Percentiles rank a stretch among this genome's conserved stretches.
Evolutionary conservation across 2,888 invertebrate species (phyloP).

Genomic region (Latrodectus elegans): DNA sequence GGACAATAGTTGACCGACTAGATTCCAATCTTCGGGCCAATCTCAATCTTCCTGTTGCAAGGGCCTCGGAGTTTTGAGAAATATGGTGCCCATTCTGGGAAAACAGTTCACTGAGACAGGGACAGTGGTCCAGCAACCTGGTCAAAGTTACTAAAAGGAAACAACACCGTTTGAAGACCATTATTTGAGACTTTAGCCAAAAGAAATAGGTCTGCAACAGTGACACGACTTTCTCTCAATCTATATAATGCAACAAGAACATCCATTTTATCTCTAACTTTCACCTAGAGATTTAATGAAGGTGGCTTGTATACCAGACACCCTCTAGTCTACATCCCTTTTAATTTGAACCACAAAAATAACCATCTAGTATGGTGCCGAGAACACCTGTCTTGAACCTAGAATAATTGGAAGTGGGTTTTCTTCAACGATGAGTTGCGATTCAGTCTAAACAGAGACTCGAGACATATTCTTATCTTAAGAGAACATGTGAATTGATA

Average conservation of each 20-base stretch:
- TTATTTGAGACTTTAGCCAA: neutral
- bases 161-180: constrained; percentile 1
- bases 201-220: neutral
- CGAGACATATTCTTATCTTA: neutral
- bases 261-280: neutral
- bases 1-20: neutral
- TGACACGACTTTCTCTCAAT: neutral
- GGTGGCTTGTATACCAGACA: neutral
- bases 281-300: neutral
- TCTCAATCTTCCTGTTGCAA: neutral
- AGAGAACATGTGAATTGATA: neutral
- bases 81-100: neutral
- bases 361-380: neutral
- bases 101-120: constrained; percentile 10
- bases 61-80: neutral
- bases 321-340: neutral
- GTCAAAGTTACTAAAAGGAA: neutral
- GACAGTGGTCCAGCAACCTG: constrained; percentile 10
- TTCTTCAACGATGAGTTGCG: constrained; percentile 6
- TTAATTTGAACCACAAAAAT: neutral
- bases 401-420: neutral
- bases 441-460: neutral
- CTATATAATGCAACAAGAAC: neutral
- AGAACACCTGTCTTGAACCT: neutral
- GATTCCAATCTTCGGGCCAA: neutral